Percentiles rank a stretch among this genome's conserved stretches.
phyloP scores from a whole-genome alignment of 2,797 vertebrate genomes.

The Sebastes iracundus region DNA sequence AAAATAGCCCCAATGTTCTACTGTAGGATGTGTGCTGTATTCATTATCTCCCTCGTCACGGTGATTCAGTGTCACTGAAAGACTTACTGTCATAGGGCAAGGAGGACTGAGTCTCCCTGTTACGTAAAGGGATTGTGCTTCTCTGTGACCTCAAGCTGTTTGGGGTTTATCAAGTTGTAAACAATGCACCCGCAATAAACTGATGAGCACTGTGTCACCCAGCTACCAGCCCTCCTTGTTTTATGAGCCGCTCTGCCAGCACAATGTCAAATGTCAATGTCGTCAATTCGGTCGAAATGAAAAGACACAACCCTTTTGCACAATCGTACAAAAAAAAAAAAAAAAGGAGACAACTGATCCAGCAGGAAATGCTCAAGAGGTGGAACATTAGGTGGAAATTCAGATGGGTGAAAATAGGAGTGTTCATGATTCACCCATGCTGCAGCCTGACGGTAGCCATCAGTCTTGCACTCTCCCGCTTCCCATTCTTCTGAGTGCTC shows the following conservation, averaged over 20 bases:
- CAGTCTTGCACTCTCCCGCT: conserved; percentile 50
- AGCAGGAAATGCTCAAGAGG: conserved; percentile 24
- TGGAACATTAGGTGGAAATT: conserved; percentile 44
- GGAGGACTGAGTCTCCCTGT: conserved; percentile 44
- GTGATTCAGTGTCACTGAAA: conserved; percentile 54
- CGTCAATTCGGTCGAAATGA: not conserved
- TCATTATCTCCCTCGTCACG: conserved; percentile 48
- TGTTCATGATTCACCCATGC: conserved; percentile 61
- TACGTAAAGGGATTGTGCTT: conserved; percentile 56
- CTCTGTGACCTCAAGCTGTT: conserved; percentile 63
- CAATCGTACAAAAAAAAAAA: conserved; percentile 13
- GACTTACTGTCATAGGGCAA: conserved; percentile 40
- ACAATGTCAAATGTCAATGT: conserved; percentile 50
- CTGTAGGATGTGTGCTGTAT: conserved; percentile 36
- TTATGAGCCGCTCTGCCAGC: conserved; percentile 28
- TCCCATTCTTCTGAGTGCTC: conserved; percentile 45
- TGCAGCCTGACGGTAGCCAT: conserved; percentile 55
- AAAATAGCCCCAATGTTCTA: conserved; percentile 23
- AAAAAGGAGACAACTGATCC: conserved; percentile 17
- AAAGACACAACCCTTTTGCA: not conserved
- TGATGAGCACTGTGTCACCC: conserved; percentile 26
- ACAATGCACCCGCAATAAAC: conserved; percentile 60
- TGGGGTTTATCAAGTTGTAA: conserved; percentile 61
- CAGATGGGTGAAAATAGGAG: conserved; percentile 44
- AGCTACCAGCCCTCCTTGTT: conserved; percentile 18